Evolutionary conservation across 1,140 invertebrate species (phyloP).

Genomic region (Drosophila kohkoa): DNA sequence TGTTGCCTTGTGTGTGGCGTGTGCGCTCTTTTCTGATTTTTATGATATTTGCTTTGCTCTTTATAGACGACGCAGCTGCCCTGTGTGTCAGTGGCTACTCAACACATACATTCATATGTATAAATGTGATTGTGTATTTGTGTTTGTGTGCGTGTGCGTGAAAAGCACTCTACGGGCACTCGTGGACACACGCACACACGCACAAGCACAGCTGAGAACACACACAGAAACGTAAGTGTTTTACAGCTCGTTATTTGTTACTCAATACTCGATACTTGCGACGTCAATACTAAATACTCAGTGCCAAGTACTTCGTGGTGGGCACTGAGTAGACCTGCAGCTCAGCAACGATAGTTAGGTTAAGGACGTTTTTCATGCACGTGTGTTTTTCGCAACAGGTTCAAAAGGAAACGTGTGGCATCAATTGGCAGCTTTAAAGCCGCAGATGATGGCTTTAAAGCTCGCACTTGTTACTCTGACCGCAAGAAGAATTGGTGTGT

Average conservation of each 20-base stretch:
- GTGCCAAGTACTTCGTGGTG: neutral
- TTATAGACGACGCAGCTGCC: slow-evolving; percentile 43
- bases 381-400: neutral
- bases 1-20: slow-evolving; percentile 38
- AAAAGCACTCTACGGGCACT: slow-evolving; percentile 42
- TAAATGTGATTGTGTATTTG: neutral
- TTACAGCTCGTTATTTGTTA: slow-evolving; percentile 25
- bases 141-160: slow-evolving; percentile 16
- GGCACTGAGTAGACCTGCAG: neutral
- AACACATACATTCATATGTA: neutral
- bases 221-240: slow-evolving; percentile 6
- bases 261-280: neutral
- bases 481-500: neutral
- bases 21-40: slow-evolving; percentile 48
- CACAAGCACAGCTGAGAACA: slow-evolving; percentile 4
- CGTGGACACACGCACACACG: too few species aligned
- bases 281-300: neutral
- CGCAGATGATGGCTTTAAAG: neutral
- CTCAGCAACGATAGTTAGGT: neutral
- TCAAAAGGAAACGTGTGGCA: neutral
- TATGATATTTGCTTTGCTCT: slow-evolving; percentile 72
- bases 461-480: neutral
- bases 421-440: slow-evolving; percentile 13
- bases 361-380: too few species aligned
- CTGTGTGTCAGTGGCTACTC: slow-evolving; percentile 20